Evolutionary conservation across 2,797 vertebrate species (phyloP).

Genomic region (Rhodeus uyekii): DNA sequence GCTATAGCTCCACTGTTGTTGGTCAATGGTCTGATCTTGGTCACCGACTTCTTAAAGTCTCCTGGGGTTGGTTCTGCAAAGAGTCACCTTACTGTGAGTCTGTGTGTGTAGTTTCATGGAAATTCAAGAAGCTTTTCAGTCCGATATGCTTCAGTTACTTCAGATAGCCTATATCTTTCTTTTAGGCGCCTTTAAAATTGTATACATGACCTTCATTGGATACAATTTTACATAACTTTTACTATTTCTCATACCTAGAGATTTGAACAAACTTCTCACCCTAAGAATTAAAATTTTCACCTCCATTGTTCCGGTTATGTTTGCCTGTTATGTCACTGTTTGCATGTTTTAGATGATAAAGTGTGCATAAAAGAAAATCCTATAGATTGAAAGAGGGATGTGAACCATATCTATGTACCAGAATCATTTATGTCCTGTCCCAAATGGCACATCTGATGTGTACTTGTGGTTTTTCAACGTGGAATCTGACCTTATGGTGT

Average conservation of each 20-base stretch:
- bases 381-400: not conserved
- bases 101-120: slow-evolving; percentile 26
- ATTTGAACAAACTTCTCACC: not conserved
- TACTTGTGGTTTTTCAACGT: not conserved
- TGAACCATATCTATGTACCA: not conserved
- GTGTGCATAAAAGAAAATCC: not conserved
- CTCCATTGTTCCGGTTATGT: not conserved
- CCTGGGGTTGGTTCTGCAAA: slow-evolving; percentile 45
- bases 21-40: slow-evolving; percentile 52
- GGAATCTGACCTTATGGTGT: not conserved
- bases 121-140: slow-evolving; percentile 41
- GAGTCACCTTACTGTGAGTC: slow-evolving; percentile 40
- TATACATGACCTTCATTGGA: not conserved
- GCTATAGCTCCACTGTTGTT: slow-evolving; percentile 44
- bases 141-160: slow-evolving; percentile 37
- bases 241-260: not conserved
- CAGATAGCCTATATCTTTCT: not conserved
- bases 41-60: slow-evolving; percentile 46
- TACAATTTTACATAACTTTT: not conserved
- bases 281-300: not conserved
- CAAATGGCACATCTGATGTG: not conserved
- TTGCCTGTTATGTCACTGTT: no score
- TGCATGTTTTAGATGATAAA: not conserved
- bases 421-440: not conserved
- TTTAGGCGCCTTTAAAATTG: slow-evolving; percentile 24